Percentiles rank a stretch among this genome's conserved stretches.
phyloP scores from a whole-genome alignment of 1,140 invertebrate species.

The Chrysopa pallens region DNA sequence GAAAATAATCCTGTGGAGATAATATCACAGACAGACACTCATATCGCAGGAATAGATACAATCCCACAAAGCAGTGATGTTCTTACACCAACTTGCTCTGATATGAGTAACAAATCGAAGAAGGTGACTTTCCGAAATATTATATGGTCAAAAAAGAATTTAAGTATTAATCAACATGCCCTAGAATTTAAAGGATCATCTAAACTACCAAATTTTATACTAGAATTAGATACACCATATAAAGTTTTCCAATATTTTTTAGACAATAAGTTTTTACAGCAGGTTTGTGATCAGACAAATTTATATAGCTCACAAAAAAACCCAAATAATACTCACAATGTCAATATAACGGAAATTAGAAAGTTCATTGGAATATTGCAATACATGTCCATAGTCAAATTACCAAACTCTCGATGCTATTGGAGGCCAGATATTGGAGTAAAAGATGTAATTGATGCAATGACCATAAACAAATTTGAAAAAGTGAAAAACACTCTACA shows the following conservation, averaged over 20 bases:
- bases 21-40: too few species aligned
- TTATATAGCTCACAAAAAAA: not conserved
- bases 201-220: too few species aligned
- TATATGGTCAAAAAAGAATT: too few species aligned
- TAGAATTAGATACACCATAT: not conserved
- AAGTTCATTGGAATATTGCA: conserved; percentile 10
- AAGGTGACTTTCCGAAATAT: too few species aligned
- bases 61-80: too few species aligned
- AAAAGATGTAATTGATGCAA: conserved; percentile 15
- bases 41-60: too few species aligned
- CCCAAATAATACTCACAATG: not conserved
- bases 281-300: not conserved
- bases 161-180: too few species aligned
- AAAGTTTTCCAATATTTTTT: not conserved
- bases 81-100: too few species aligned
- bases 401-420: conserved; percentile 10
- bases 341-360: conserved; percentile 3
- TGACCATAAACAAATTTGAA: conserved; percentile 18
- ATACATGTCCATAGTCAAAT: conserved; percentile 11
- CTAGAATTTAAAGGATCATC: too few species aligned
- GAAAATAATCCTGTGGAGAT: too few species aligned
- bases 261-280: not conserved
- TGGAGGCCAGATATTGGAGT: conserved; percentile 13
- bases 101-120: too few species aligned
- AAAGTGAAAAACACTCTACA: conserved; percentile 16